These are phyloP conservation scores for Pantala flavescens DNA, from an alignment of 1,140 invertebrate species.

Conservation along the genomic window DNA sequence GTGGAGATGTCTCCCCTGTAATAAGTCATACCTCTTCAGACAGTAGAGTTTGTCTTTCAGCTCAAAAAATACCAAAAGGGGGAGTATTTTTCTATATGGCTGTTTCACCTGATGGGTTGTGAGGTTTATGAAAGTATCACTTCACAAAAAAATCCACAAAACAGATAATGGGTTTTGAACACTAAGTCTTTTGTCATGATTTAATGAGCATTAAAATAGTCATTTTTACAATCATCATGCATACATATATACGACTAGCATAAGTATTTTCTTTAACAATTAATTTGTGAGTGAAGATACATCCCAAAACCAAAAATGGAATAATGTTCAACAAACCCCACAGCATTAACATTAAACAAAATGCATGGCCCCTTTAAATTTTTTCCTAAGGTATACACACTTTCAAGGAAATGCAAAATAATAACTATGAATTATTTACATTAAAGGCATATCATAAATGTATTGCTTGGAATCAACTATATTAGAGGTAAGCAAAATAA, in stretches of 20 bases:
- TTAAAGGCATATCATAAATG: neutral
- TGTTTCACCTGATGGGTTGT: neutral
- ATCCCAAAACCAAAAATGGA: neutral
- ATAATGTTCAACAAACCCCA: neutral
- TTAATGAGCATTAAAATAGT: slow-evolving; percentile 8
- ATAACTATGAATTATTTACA: neutral
- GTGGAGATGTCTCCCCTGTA: neutral
- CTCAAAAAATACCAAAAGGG: neutral
- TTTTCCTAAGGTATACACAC: neutral
- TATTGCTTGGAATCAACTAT: neutral
- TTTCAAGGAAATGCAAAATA: neutral
- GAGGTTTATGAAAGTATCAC: no score
- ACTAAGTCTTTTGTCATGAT: neutral
- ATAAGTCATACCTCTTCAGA: neutral
- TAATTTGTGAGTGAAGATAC: neutral
- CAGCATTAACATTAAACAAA: neutral
- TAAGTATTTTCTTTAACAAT: neutral
- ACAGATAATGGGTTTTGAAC: no score
- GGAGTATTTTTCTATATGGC: neutral
- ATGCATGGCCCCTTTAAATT: neutral
- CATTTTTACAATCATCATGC: neutral
- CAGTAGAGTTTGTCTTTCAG: neutral
- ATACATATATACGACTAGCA: neutral
- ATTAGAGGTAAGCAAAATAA: neutral
- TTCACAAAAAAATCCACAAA: no score